phyloP scores from a whole-genome alignment of 2,888 invertebrate genomes.

The Octonoba sinensis region DNA sequence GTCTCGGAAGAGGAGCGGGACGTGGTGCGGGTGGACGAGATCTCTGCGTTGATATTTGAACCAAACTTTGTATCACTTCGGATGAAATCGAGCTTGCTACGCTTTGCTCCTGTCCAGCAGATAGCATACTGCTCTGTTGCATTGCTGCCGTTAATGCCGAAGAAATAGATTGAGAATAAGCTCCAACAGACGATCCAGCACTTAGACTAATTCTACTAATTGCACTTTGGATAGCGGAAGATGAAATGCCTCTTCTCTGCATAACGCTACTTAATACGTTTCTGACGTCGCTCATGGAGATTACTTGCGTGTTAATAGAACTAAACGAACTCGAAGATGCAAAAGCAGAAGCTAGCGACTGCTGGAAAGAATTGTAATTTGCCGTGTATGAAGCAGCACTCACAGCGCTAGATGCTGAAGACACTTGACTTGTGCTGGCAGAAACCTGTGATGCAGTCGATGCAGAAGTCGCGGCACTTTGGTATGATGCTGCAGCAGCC shows the following conservation, averaged over 20 bases:
- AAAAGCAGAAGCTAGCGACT: background rate
- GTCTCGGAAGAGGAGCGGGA: slow-evolving; percentile 1
- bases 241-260: background rate
- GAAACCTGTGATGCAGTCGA: slow-evolving; percentile 6
- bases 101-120: slow-evolving; percentile 3
- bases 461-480: background rate
- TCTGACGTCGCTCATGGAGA: too few relatives aligned
- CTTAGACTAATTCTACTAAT: background rate
- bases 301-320: background rate
- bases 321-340: background rate
- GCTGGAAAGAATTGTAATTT: background rate
- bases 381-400: background rate
- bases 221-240: background rate
- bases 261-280: too few relatives aligned
- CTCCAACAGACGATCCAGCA: background rate
- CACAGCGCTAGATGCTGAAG: background rate
- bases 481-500: background rate
- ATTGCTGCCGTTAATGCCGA: background rate
- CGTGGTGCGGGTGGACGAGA: background rate
- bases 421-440: background rate
- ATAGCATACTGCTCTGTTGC: background rate
- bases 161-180: slow-evolving; percentile 16
- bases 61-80: background rate
- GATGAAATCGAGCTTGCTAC: background rate
- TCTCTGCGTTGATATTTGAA: background rate